Conservation (phyloP, 2,888 invertebrate genomes). For the Oxystoma pomonae region DNA sequence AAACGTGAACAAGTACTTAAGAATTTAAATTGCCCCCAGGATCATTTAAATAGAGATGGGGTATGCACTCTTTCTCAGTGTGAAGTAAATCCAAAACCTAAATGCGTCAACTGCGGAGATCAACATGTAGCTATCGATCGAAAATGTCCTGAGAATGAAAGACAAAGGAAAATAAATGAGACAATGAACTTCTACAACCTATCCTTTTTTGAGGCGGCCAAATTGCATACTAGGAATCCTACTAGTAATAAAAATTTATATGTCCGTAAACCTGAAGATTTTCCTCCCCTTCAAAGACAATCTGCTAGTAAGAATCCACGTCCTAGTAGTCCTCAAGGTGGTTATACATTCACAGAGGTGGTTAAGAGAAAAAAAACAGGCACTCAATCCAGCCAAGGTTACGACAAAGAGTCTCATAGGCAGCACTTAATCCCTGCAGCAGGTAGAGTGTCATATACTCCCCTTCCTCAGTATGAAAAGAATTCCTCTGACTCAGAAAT, state of each 20-base stretch:
- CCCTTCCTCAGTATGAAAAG: not conserved
- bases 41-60: not conserved
- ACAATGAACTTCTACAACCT: constrained; percentile 1
- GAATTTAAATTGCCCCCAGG: not conserved
- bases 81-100: constrained; percentile 1
- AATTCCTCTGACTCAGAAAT: not conserved
- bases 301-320: not conserved
- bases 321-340: not conserved
- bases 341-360: not conserved
- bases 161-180: not conserved
- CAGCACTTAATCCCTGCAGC: not conserved
- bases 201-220: not conserved
- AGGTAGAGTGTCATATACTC: not conserved
- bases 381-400: not conserved
- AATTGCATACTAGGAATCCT: not conserved
- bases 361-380: not conserved
- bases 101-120: not conserved
- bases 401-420: not conserved
- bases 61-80: not conserved
- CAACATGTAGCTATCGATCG: not conserved
- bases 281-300: not conserved
- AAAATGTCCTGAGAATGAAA: not conserved
- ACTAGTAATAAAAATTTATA: not conserved
- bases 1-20: not conserved
- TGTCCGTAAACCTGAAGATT: not conserved